Evolutionary conservation across 1,140 invertebrate species (phyloP), one percentile per base, ranked within the genome.

Genomic region (Drosophila kepulauana): DNA sequence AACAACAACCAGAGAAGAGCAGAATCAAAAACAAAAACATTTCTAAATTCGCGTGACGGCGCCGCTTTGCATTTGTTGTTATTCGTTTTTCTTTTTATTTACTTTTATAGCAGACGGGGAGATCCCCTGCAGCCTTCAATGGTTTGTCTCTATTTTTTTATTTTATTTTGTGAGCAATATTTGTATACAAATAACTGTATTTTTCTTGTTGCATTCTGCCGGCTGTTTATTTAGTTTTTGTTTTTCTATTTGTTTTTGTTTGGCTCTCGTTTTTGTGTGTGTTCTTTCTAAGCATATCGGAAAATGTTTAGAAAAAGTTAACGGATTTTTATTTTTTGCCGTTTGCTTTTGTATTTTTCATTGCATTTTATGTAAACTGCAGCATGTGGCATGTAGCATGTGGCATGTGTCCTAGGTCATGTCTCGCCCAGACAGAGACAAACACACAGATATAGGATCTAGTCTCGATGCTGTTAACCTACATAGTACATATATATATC

Each of bases 31-130:
- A 89, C 78, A 84, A 87, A 84, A 72, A 68, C 56, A 66, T 65
- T 80, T 89, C 85, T 88, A 88, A 88, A 79, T 64, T 90, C 81
- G 86, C 81, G 78, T 89, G 85, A 71, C 70, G 80, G 61, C 67
- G 43, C 41, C 58, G 65, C 51, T 75, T 59, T 57, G 82, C 35
- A 71, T 85, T 84, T 78, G 75, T 71, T 82, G 51, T 82, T 63
- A 33, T 54, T 75, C 7, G 38, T 38, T 35, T 62, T 54, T 38
- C 8, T 33, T 71, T 77, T 75, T 74, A 70, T 88, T 79, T 87
- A 82, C 78, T 75, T 86, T 82, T 75, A 79, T 84, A 46, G 66
- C 78, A 65, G 63, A 84, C 71, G 62, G 13, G 13, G 16, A 10
- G 46, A n/a, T 13, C 56, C 35, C 11, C 28, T 20, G 11, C 51